Conservation (phyloP, 2,888 invertebrate species). For the Hypomecis atomaria region DNA sequence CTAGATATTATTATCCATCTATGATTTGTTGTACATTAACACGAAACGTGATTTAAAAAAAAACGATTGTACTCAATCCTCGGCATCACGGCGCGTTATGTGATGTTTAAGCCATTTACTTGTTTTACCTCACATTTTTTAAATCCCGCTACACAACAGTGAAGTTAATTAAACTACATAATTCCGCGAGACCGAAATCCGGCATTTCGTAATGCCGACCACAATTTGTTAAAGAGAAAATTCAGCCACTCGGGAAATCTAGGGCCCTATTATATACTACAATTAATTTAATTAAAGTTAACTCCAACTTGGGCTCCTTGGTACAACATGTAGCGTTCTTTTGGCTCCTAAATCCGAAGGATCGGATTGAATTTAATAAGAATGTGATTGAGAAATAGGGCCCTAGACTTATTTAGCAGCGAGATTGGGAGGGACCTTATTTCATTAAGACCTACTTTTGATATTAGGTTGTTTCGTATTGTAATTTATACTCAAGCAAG, state of each 20-base stretch:
- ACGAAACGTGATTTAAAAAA: too few relatives aligned
- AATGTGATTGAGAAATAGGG: conserved; percentile 3
- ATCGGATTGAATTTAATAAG: conserved; percentile 18
- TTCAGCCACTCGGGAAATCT: conserved; percentile 48
- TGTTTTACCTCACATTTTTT: conserved; percentile 3
- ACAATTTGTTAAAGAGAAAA: conserved; percentile 35
- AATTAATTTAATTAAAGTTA: conserved; percentile 53
- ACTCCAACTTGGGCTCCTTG: conserved; percentile 41
- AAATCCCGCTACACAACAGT: conserved; percentile 12
- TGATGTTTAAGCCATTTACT: too few relatives aligned
- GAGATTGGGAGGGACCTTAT: neutral
- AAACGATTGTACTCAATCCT: too few relatives aligned
- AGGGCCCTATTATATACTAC: conserved; percentile 36
- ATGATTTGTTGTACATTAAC: too few relatives aligned
- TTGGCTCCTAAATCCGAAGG: conserved; percentile 15
- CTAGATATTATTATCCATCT: too few relatives aligned
- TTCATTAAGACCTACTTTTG: neutral
- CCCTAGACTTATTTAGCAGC: conserved; percentile 2
- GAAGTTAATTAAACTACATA: conserved; percentile 30
- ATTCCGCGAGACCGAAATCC: conserved; percentile 26
- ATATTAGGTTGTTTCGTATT: neutral
- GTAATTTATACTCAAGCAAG: too few relatives aligned
- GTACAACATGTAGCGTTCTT: conserved; percentile 22
- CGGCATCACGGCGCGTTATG: too few relatives aligned
- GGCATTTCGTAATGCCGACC: conserved; percentile 27